Conservation (phyloP, 2,113 vertebrate species). For the Turnix velox region DNA sequence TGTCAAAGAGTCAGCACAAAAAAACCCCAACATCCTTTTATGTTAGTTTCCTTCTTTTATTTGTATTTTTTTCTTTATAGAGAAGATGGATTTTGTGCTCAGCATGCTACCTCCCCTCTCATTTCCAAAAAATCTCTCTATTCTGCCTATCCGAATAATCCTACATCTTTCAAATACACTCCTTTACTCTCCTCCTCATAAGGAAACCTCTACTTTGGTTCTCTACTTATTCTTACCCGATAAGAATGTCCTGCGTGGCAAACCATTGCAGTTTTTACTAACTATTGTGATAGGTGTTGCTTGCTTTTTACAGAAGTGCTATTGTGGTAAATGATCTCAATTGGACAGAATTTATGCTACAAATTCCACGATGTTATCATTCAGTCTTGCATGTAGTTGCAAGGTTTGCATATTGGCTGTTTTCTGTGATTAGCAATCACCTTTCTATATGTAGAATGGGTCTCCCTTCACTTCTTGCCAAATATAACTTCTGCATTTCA, state of each 20-base stretch:
- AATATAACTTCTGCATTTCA: not conserved
- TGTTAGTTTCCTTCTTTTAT: not conserved
- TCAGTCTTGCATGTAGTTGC: not conserved
- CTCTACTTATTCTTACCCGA: not conserved
- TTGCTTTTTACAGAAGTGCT: not conserved
- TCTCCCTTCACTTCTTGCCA: not conserved
- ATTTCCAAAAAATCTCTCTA: not conserved
- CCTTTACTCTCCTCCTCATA: not conserved
- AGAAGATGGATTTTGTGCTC: not conserved
- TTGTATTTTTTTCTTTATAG: not conserved
- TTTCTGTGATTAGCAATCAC: not conserved
- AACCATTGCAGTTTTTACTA: not conserved
- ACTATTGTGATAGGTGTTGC: not conserved
- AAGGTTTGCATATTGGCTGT: not conserved
- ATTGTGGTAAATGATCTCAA: not conserved
- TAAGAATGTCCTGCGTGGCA: rapidly evolving
- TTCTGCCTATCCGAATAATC: not conserved
- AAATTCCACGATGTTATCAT: not conserved
- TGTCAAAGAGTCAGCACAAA: not conserved
- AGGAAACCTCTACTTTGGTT: not conserved
- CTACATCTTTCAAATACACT: not conserved
- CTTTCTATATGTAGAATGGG: not conserved
- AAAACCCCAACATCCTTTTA: not conserved
- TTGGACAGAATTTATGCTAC: not conserved
- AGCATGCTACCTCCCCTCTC: not conserved